These are phyloP conservation scores for Notodonta dromedarius DNA, from an alignment of 2,888 invertebrate species.

Conservation along the genomic window DNA sequence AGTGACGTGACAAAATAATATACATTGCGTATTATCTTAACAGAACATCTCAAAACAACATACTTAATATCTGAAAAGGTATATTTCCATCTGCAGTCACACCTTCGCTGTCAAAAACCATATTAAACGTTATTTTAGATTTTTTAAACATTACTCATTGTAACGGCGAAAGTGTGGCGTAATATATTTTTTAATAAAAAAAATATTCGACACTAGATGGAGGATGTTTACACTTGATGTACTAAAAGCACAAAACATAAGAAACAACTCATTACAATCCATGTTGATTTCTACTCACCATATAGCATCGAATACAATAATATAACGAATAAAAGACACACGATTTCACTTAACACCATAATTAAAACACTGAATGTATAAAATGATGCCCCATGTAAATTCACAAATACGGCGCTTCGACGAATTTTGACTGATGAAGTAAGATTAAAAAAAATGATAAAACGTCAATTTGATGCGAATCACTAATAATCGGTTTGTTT, in stretches of 20 bases:
- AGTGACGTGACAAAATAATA: conserved; percentile 5
- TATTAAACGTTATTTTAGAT: background rate
- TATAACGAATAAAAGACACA: conserved; percentile 8
- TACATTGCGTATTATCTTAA: conserved; percentile 33
- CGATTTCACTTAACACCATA: conserved; percentile 27
- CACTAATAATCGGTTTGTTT: too few species aligned
- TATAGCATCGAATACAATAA: conserved; percentile 18
- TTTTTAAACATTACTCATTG: background rate
- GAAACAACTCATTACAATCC: too few species aligned
- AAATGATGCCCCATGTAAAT: background rate
- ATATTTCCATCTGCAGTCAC: conserved; percentile 29
- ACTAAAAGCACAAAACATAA: too few species aligned
- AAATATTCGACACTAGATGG: conserved; percentile 21
- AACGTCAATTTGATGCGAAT: too few species aligned
- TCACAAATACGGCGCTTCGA: background rate
- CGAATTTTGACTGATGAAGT: background rate
- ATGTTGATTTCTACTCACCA: conserved; percentile 9
- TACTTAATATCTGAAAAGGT: conserved; percentile 22
- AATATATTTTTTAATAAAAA: conserved; percentile 17
- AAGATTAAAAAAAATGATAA: background rate
- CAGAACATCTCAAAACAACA: conserved; percentile 20
- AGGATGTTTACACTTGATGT: background rate
- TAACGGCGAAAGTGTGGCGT: conserved; percentile 34
- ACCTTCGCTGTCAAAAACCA: background rate
- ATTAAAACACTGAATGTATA: conserved; percentile 16